Evolutionary conservation across 2,888 invertebrate genomes (phyloP), one percentile per base, ranked within the genome.

Genomic region (Limenitis arthemis): DNA sequence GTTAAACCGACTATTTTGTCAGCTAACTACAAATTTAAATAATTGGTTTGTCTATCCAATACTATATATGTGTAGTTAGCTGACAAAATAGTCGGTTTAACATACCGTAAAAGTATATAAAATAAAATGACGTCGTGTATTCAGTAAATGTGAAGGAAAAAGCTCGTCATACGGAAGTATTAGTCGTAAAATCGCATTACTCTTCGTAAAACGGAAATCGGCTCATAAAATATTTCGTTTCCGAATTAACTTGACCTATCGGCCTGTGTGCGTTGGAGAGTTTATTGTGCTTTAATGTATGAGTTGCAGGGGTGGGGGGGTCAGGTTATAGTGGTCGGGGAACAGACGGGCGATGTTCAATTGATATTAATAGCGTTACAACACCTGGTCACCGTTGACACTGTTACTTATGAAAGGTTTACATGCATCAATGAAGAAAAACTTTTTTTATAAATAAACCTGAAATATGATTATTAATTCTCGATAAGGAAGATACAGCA

Each of bases 341-440:
- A 65, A 67, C 72, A 71, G 70, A 76, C 75, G 80, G 85, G 75
- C 79, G 80, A 61, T 75, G 75, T 71, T 75, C 82, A 81, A 85
- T 85, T 84, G 85, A 84, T 83, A 85, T 84, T 81, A 84, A 85
- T 81, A 80, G 73, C 66, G 62, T 66, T 67, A 71, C 68, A 72
- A 74, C 85, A 85, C 85, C 85, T 85, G 85, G 83, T 77, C 68
- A 61, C 76, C 62, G 65, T 64, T 67, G 70, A 72, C 69, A 70
- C 69, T 69, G 68, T 65, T 56, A 66, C 54, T 55, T 54, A 38
- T 48, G 63, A 55, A 47, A 2, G 72, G 77, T 49, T 81, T 73
- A 81, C 73, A 84, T 84, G 74, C 54, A 8, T 56, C 9, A 33
- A 29, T 12, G 11, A 9, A 5, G 12, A 33, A 31, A 31, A 30